These are phyloP conservation scores for Eupithecia abbreviata DNA, from an alignment of 2,888 invertebrate genomes.

Conservation along the genomic window DNA sequence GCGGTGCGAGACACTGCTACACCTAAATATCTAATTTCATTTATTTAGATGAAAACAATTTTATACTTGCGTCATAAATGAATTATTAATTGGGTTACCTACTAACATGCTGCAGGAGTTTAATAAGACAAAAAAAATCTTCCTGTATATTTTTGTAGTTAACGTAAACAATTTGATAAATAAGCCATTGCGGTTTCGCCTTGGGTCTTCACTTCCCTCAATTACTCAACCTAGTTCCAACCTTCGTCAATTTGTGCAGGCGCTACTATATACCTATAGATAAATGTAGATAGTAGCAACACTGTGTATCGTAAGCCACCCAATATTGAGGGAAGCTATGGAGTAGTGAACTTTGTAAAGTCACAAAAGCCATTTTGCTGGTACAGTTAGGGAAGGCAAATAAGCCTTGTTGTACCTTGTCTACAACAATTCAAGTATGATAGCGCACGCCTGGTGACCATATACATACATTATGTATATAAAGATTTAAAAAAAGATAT, in stretches of 20 bases:
- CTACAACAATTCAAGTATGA: too few relatives aligned
- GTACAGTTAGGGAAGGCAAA: neutral
- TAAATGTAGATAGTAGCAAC: neutral
- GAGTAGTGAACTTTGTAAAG: neutral
- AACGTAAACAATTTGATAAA: neutral
- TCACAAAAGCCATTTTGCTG: neutral
- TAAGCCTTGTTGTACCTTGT: too few relatives aligned
- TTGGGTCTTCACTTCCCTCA: neutral
- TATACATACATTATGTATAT: too few relatives aligned
- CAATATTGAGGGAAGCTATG: neutral
- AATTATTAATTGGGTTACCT: too few relatives aligned
- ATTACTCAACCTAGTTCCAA: constrained; percentile 4
- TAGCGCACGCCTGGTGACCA: too few relatives aligned
- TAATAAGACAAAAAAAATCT: neutral
- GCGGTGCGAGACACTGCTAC: too few relatives aligned
- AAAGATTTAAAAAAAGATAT: too few relatives aligned
- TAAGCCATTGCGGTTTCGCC: neutral
- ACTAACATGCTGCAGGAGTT: neutral
- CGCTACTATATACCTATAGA: neutral
- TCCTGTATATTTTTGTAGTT: neutral
- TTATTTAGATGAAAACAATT: too few relatives aligned
- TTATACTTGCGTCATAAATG: too few relatives aligned
- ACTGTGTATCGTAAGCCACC: neutral
- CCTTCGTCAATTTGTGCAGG: constrained; percentile 7
- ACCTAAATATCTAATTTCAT: too few relatives aligned